Base-by-base conservation (phyloP, 1,140 invertebrate species). In the Lucilia sericata region DNA sequence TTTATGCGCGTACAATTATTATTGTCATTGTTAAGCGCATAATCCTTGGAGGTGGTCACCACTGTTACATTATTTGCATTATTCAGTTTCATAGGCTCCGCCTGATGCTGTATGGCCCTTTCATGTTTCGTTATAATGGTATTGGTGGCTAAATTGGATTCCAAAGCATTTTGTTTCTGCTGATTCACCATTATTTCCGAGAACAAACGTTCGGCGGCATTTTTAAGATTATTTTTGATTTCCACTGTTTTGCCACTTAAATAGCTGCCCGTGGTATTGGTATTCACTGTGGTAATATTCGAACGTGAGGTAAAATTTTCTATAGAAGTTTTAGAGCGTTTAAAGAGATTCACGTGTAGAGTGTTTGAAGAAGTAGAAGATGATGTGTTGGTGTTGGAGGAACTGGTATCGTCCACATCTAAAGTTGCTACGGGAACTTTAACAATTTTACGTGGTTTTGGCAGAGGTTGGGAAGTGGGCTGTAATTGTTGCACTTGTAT, bases 121-220 rank as follows among this genome's bases (percentile, higher is more conserved):
- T 90, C 89, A 55, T 90, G 89, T 78, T 90, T 90, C n/a, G 88
- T 89, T 65, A 90, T 90, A 5, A 90, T 87, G 14, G 88, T 89
- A 8, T 87, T 21, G 70, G 36, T 51, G 5, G 36, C 21, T 85
- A 42, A 78, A 14, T 21, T 34, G 81, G 75, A 51, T 13, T 85
- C 74, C 4, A 17, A 85, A 34, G 12, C 85, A 70, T 70, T 70
- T 74, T 85, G 82, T 75, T 88, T 88, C 60, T 91, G 88, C 84
- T 90, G 89, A 82, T 88, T 91, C 8, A 91, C 87, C 74, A 89
- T 89, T 14, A 91, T 91, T 83, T 91, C 90, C n/a, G 89, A 90
- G 81, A 91, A 91, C 13, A 91, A 85, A 70, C 90, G 88, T 85
- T 91, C 90, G 0, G 90, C 90, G 17, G 90, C 90, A 83, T 91